A percentile compares a stretch with the other conserved stretches of the same genome.
Evolutionary conservation across 1,140 invertebrate species (phyloP).

Genomic region (Lanistes nyassanus): DNA sequence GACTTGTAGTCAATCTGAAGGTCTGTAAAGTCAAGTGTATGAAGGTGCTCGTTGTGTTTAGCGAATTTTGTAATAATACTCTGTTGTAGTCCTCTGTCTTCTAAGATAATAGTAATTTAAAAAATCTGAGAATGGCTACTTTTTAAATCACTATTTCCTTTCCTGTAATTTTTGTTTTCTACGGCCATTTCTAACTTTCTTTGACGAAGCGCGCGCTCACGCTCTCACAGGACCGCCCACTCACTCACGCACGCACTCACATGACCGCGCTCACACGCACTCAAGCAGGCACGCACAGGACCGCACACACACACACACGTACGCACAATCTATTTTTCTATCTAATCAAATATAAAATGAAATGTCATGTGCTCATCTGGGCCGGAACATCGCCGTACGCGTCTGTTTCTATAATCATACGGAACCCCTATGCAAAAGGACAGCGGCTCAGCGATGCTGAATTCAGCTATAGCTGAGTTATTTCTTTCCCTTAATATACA

Average conservation of each 20-base stretch:
- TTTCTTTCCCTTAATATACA: too few species aligned
- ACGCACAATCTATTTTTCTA: too few species aligned
- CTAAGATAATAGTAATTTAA: not conserved
- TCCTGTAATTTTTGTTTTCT: not conserved
- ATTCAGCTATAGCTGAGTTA: too few species aligned
- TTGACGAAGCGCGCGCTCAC: not conserved
- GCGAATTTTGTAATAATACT: not conserved
- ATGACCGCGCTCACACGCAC: too few species aligned
- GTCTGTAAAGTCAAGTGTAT: not conserved
- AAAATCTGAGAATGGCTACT: not conserved
- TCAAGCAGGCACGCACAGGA: too few species aligned
- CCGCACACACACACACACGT: too few species aligned
- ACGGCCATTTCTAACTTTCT: not conserved
- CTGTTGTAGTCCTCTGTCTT: not conserved
- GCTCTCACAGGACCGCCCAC: not conserved
- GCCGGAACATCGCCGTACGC: too few species aligned
- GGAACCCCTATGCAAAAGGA: too few species aligned
- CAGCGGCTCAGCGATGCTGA: too few species aligned
- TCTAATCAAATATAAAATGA: too few species aligned
- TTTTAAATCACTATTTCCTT: not conserved
- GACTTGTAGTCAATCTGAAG: not conserved
- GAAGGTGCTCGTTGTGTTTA: not conserved
- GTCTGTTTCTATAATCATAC: too few species aligned
- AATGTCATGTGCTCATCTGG: too few species aligned
- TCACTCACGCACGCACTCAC: not conserved